These are phyloP conservation scores for Ciconia stormi DNA, from an alignment of 2,113 vertebrate genomes.

Conservation along the genomic window DNA sequence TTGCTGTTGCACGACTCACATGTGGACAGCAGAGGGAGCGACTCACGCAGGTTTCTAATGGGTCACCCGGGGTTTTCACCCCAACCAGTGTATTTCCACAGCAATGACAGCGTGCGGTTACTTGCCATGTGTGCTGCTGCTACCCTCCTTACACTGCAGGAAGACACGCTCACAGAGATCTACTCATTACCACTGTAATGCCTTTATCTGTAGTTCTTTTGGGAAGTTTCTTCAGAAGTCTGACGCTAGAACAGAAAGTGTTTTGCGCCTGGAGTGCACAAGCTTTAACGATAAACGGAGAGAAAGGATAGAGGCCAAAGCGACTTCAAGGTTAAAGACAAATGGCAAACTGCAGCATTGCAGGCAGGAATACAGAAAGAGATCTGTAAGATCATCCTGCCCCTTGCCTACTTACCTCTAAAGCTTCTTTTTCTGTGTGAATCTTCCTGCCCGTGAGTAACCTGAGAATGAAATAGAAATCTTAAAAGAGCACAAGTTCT, in stretches of 20 bases:
- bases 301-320: background rate
- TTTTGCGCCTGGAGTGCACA: background rate
- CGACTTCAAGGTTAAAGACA: background rate
- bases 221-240: background rate
- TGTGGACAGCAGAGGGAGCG: background rate
- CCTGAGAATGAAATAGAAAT: constrained; percentile 69
- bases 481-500: background rate
- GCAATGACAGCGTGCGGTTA: background rate
- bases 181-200: background rate
- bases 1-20: background rate
- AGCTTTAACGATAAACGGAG: background rate
- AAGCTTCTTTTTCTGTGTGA: constrained; percentile 89
- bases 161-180: background rate
- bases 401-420: constrained; percentile 78
- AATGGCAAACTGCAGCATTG: background rate
- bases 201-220: background rate
- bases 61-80: background rate
- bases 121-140: background rate
- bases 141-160: background rate
- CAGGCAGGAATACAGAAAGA: background rate
- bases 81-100: background rate
- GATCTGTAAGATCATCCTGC: background rate
- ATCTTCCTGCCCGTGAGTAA: constrained; percentile 92
- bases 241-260: background rate
- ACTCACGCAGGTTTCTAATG: background rate